phyloP scores from a whole-genome alignment of 1,140 invertebrate genomes.

The Araneus ventricosus region DNA sequence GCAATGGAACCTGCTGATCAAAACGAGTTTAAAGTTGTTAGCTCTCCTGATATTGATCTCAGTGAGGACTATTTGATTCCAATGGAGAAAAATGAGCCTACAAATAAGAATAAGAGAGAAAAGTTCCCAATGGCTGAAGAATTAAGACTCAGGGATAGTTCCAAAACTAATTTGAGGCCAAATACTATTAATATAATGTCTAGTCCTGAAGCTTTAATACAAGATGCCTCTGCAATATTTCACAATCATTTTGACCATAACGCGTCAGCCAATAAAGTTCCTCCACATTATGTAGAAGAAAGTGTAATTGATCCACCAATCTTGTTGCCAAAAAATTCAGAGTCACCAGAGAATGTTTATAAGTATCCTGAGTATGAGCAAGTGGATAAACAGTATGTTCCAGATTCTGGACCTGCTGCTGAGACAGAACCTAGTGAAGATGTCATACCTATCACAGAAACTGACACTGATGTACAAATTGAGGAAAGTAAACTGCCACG shows the following conservation, averaged over 20 bases:
- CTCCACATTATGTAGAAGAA: conserved; percentile 45
- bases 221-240: conserved; percentile 54
- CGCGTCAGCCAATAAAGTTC: background rate
- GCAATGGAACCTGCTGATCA: conserved; percentile 5
- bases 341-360: conserved; percentile 38
- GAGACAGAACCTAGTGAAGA: conserved; percentile 16
- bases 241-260: conserved; percentile 64
- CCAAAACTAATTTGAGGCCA: background rate
- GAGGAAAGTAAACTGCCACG: background rate
- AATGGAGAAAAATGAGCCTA: conserved; percentile 30
- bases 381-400: conserved; percentile 63
- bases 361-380: conserved; percentile 74
- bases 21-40: background rate
- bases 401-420: background rate
- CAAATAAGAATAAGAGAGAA: conserved; percentile 68
- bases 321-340: conserved; percentile 57
- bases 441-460: conserved; percentile 36
- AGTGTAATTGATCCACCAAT: conserved; percentile 74
- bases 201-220: conserved; percentile 69
- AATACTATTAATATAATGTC: conserved; percentile 55
- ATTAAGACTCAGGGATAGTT: conserved; percentile 44
- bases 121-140: conserved; percentile 47
- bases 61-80: conserved; percentile 62
- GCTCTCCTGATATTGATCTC: conserved; percentile 42
- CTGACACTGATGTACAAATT: background rate